Evolutionary conservation across 2,888 invertebrate genomes (phyloP), one percentile per base, ranked within the genome.

Genomic region (Poecilus cupreus): DNA sequence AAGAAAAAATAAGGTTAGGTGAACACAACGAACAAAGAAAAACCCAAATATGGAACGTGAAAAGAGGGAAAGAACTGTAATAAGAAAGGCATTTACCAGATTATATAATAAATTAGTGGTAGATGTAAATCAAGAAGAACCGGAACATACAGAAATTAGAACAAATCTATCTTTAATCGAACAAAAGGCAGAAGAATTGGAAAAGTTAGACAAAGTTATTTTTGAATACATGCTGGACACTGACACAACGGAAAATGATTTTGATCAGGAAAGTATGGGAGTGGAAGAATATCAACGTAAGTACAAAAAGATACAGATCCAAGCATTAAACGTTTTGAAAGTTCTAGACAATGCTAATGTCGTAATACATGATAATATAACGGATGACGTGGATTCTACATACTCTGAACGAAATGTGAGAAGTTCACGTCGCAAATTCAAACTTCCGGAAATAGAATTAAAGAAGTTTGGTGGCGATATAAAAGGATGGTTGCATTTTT

Each of bases 401-500:
- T 5, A 4, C n/a, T 49, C 11, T n/a, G n/a, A 49, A 10, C 3
- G 4, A 4, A 49, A 8, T 18, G 20, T 22, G 18, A 57, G 20
- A 20, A 8, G 18, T 57, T 16, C 22, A 11, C 5, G 68, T 5
- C 32, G 26, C 8, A 72, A 72, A 78, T 43, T 32, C 37, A 68
- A 78, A 18, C 64, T 78, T 3, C 78, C 78, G 37, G 26, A 76
- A 64, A 39, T n/a, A n/a, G n/a, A n/a, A n/a, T n/a, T n/a, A n/a
- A n/a, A n/a, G n/a, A n/a, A n/a, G n/a, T n/a, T n/a, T n/a, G n/a
- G n/a, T n/a, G n/a, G n/a, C n/a, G n/a, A n/a, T n/a, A n/a, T n/a
- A n/a, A n/a, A n/a, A n/a, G 64, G 64, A 8, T 78, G 78, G 79
- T 16, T 79, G 6, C 49, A 32, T 70, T 79, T 79, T 70, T 79